phyloP scores from a whole-genome alignment of 2,113 vertebrate species.

The Tylochromis polylepis region DNA sequence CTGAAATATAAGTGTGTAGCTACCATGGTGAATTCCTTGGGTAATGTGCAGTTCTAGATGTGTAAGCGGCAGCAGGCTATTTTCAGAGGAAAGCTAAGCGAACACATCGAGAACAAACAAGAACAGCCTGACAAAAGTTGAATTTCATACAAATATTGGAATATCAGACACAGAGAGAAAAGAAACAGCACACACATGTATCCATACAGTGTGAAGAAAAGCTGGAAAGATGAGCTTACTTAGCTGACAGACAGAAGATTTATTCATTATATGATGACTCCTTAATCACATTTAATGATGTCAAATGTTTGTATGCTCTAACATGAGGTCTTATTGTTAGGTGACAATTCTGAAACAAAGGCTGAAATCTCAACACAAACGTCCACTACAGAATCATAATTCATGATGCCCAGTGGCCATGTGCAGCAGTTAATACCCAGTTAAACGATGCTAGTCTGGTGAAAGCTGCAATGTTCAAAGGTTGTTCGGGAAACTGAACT shows the following conservation, averaged over 20 bases:
- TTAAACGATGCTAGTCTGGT: neutral
- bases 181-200: neutral
- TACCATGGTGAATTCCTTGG: neutral
- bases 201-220: neutral
- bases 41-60: neutral
- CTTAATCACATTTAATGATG: neutral
- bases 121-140: neutral
- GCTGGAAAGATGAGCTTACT: neutral
- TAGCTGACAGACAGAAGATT: neutral
- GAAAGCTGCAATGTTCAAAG: neutral
- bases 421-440: neutral
- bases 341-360: accelerated
- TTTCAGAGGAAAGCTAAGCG: neutral
- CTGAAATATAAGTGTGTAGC: neutral
- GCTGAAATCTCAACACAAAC: neutral
- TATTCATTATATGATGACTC: neutral
- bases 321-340: neutral
- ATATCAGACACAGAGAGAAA: neutral
- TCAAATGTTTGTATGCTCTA: neutral
- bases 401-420: neutral
- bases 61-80: neutral
- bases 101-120: neutral
- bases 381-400: neutral
- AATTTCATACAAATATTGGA: neutral
- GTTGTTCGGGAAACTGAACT: neutral